Percentiles rank a stretch among this genome's conserved stretches.
phyloP scores from a whole-genome alignment of 2,888 invertebrate genomes.

The Eurois occulta region DNA sequence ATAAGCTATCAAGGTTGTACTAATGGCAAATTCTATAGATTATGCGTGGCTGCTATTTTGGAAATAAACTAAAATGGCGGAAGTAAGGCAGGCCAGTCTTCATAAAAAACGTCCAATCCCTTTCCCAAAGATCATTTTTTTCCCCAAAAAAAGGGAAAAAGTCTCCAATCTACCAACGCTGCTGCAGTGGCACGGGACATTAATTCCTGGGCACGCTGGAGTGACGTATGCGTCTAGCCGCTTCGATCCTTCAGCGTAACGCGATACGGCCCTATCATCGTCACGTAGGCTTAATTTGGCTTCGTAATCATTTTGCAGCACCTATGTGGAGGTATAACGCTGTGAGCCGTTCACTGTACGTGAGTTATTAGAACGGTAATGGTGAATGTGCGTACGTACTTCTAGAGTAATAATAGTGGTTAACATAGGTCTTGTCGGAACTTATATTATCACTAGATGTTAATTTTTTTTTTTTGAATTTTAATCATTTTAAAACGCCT shows the following conservation, averaged over 20 bases:
- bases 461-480: background rate
- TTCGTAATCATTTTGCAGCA: constrained; percentile 31
- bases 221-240: constrained; percentile 87
- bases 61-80: too few species aligned
- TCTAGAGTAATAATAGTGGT: background rate
- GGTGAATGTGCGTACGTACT: background rate
- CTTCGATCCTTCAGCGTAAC: constrained; percentile 78
- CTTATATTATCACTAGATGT: background rate
- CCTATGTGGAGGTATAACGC: background rate
- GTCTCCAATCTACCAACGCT: background rate
- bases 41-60: too few species aligned
- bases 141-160: background rate
- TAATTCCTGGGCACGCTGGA: constrained; percentile 77
- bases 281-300: constrained; percentile 49
- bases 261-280: constrained; percentile 28
- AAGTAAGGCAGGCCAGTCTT: too few species aligned
- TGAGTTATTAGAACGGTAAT: background rate
- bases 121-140: background rate
- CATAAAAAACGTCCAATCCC: too few species aligned
- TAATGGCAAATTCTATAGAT: background rate
- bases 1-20: background rate
- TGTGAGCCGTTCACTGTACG: background rate
- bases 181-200: constrained; percentile 66
- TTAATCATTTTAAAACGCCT: background rate
- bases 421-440: background rate